Conservation (phyloP, 2,888 invertebrate genomes). For the Kuschelorhynchus macadamiae region DNA sequence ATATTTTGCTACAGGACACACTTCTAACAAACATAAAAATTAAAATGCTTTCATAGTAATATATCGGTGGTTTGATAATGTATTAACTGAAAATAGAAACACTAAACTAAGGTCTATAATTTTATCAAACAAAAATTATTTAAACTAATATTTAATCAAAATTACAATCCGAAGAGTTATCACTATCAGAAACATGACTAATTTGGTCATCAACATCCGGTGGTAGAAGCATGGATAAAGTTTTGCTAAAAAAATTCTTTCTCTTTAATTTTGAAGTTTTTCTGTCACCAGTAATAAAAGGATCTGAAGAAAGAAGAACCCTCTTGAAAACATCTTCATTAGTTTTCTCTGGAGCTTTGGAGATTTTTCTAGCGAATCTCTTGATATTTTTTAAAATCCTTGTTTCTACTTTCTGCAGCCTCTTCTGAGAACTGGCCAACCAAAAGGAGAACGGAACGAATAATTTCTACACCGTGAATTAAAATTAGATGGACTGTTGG, state of each 20-base stretch:
- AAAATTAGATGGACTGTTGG: constrained; percentile 14
- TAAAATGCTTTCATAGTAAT: no score
- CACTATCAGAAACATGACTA: no score
- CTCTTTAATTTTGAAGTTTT: constrained; percentile 2
- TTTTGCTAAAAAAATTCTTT: constrained; percentile 2
- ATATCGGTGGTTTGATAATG: no score
- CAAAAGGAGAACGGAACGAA: constrained; percentile 3
- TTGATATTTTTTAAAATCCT: constrained; percentile 2
- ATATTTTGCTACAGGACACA: no score
- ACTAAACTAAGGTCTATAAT: no score
- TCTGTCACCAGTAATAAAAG: constrained; percentile 3
- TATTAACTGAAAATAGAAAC: no score
- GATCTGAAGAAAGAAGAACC: constrained; percentile 3
- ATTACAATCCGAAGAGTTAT: no score
- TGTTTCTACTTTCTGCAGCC: constrained; percentile 1
- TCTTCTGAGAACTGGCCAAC: background rate
- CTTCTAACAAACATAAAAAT: no score
- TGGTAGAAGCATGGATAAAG: constrained; percentile 21
- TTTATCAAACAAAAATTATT: no score
- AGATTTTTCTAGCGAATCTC: constrained; percentile 5
- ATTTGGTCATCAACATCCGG: background rate
- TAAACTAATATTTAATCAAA: no score
- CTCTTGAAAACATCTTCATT: constrained; percentile 20
- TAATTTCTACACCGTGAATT: background rate
- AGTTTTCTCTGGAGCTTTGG: constrained; percentile 6